Conservation (phyloP, 2,888 invertebrate genomes). For the Macaria notata region DNA sequence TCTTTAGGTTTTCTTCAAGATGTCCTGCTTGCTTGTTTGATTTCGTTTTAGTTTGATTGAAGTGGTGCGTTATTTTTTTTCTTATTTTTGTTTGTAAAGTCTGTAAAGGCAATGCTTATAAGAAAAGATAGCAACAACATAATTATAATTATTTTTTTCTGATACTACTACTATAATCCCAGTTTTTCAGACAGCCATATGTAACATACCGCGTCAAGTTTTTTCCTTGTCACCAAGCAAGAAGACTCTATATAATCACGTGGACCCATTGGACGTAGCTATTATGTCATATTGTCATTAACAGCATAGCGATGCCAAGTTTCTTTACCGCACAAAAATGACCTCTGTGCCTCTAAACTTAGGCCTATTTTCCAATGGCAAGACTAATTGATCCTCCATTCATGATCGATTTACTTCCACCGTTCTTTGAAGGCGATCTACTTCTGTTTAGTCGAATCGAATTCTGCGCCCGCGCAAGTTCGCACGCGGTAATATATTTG, state of each 20-base stretch:
- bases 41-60: too few relatives aligned
- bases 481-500: neutral
- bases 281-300: conserved; percentile 38
- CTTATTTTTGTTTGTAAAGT: too few relatives aligned
- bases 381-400: conserved; percentile 22
- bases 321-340: conserved; percentile 17
- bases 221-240: neutral
- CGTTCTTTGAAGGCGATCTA: conserved; percentile 8
- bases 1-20: too few relatives aligned
- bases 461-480: conserved; percentile 9
- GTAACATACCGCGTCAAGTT: neutral
- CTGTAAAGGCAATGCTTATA: too few relatives aligned
- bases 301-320: conserved; percentile 36
- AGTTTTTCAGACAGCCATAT: too few relatives aligned
- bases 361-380: conserved; percentile 22
- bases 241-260: conserved; percentile 2
- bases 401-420: conserved; percentile 29
- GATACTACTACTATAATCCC: too few relatives aligned
- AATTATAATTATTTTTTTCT: too few relatives aligned
- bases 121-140: too few relatives aligned
- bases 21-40: too few relatives aligned
- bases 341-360: conserved; percentile 1
- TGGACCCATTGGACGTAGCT: conserved; percentile 27
- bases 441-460: conserved; percentile 21
- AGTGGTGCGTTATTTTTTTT: too few relatives aligned